Conservation (phyloP, 2,888 invertebrate species). For the Caenorhabditis sp. region DNA sequence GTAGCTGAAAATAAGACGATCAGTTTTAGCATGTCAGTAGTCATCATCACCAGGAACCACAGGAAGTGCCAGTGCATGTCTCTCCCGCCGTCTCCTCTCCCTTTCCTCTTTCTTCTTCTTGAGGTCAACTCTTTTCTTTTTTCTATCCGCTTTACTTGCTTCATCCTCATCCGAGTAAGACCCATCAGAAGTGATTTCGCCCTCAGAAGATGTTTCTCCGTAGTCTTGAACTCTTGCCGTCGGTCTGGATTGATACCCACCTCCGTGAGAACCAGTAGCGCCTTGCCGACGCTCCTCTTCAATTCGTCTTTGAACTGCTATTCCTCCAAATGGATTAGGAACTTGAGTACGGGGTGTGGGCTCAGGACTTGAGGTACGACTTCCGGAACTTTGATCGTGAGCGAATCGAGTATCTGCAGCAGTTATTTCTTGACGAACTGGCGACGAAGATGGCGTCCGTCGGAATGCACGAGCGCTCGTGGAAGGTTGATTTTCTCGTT, state of each 20-base stretch:
- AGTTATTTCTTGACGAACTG: not conserved
- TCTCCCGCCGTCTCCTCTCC: not conserved
- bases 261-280: not conserved
- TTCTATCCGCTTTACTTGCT: not conserved
- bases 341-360: not conserved
- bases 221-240: not conserved
- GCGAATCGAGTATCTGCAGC: not conserved
- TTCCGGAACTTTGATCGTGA: not conserved
- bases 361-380: not conserved
- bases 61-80: not conserved
- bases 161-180: conserved; percentile 33
- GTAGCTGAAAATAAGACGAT: not conserved
- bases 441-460: not conserved
- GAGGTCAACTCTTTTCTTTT: not conserved
- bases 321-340: conserved; percentile 7
- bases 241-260: not conserved
- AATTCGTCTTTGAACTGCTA: not conserved
- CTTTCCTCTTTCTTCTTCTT: conserved; percentile 1
- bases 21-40: not conserved
- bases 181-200: conserved; percentile 26
- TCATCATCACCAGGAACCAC: not conserved
- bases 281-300: not conserved
- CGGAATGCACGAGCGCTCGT: not conserved
- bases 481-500: not conserved
- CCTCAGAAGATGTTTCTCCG: conserved; percentile 16